These are phyloP conservation scores for Dusona sp. DNA, from an alignment of 2,888 invertebrate species.

Conservation along the genomic window DNA sequence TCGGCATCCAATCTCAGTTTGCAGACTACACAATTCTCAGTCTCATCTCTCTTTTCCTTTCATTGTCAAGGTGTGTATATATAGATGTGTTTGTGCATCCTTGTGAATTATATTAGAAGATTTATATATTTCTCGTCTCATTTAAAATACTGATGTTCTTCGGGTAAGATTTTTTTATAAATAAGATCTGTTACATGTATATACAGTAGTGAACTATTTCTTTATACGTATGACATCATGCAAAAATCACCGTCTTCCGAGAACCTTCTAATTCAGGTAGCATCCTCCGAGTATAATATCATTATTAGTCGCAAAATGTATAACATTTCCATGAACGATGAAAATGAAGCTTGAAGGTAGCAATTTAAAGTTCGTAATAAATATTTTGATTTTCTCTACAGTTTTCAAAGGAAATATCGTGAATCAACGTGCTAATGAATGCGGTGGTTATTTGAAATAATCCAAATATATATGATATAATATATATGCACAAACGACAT, in stretches of 20 bases:
- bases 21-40: conserved; percentile 58
- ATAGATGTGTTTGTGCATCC: neutral
- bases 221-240: no score
- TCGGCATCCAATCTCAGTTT: conserved; percentile 78
- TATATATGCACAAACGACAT: conserved; percentile 1
- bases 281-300: no score
- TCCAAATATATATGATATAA: neutral
- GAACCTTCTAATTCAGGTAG: no score
- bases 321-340: neutral
- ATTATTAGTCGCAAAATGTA: neutral
- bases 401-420: neutral
- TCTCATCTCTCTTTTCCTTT: conserved; percentile 24
- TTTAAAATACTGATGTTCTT: neutral
- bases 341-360: neutral
- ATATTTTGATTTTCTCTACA: neutral
- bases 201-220: no score
- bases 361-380: neutral
- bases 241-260: no score
- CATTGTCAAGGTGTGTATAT: conserved; percentile 25
- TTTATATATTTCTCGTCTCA: neutral
- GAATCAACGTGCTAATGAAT: neutral
- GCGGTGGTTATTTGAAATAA: no score
- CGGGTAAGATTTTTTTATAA: neutral
- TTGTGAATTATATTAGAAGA: neutral
- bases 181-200: neutral